Conservation (phyloP, 2,113 vertebrate genomes). For the Mellivora capensis region DNA sequence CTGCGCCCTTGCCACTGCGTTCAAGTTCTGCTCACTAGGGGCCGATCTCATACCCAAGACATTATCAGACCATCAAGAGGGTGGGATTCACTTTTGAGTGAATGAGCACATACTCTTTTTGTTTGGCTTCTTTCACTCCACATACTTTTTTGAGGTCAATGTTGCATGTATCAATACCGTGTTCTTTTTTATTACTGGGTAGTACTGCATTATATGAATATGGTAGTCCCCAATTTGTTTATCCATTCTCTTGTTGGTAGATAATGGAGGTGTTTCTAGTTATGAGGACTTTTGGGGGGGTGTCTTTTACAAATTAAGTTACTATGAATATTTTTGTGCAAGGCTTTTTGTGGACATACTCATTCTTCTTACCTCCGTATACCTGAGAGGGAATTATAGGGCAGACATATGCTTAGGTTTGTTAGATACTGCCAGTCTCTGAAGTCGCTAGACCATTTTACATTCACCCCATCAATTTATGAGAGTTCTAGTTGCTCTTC, state of each 20-base stretch:
- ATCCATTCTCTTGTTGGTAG: not conserved
- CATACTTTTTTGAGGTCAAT: not conserved
- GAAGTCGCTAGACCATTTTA: not conserved
- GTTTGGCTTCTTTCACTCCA: not conserved
- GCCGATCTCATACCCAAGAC: not conserved
- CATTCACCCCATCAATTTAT: not conserved
- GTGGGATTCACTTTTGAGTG: not conserved
- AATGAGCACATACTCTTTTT: not conserved
- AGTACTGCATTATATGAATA: not conserved
- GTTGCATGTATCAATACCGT: not conserved
- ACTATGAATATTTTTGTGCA: conserved; percentile 4
- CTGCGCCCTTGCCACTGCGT: not conserved
- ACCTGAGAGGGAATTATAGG: not conserved
- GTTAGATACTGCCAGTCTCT: not conserved
- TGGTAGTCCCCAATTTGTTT: not conserved
- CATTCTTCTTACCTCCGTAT: not conserved
- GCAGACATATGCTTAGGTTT: not conserved
- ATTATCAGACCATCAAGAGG: not conserved
- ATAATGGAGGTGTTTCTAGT: not conserved
- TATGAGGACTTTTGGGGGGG: not conserved
- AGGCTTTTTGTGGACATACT: not conserved
- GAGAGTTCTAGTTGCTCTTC: not conserved
- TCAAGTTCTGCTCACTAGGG: not conserved
- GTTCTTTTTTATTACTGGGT: not conserved
- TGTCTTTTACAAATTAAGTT: not conserved